A percentile compares a stretch with the other conserved stretches of the same genome.
Conservation (phyloP, 2,888 invertebrate genomes). For the Taenaris catops region DNA sequence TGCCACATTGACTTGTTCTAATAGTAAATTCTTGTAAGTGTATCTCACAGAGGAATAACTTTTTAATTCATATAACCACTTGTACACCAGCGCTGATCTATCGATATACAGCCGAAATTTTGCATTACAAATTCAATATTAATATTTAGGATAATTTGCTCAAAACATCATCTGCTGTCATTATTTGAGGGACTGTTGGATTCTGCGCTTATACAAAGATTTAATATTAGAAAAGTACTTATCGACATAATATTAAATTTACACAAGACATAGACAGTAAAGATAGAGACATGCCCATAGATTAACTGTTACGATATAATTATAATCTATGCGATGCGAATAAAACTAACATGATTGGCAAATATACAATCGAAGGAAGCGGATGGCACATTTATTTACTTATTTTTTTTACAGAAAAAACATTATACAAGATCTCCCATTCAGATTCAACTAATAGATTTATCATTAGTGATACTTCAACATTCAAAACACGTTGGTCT, state of each 20-base stretch:
- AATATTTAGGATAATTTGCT: too few relatives aligned
- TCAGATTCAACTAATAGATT: conserved; percentile 35
- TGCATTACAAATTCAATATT: too few relatives aligned
- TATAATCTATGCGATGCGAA: conserved; percentile 34
- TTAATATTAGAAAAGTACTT: conserved; percentile 5
- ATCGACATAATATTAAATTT: conserved; percentile 20
- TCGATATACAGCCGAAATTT: too few relatives aligned
- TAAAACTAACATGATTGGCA: conserved; percentile 37
- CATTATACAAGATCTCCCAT: conserved; percentile 44
- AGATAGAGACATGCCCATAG: conserved; percentile 59
- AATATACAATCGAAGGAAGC: conserved; percentile 63
- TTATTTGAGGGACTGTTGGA: too few relatives aligned
- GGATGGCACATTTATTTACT: conserved; percentile 73
- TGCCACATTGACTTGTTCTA: not conserved
- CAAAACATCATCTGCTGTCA: too few relatives aligned
- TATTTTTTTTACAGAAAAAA: conserved; percentile 44
- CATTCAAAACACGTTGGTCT: conserved; percentile 41
- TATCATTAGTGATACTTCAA: conserved; percentile 32
- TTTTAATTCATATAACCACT: too few relatives aligned
- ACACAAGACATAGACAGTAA: conserved; percentile 25
- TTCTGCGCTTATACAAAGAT: too few relatives aligned
- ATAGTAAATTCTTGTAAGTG: conserved; percentile 9
- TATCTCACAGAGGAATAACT: too few relatives aligned
- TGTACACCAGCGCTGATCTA: too few relatives aligned
- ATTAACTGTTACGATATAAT: conserved; percentile 26